Evolutionary conservation across 2,888 invertebrate genomes (phyloP).

Genomic region (Polydesmus complanatus): DNA sequence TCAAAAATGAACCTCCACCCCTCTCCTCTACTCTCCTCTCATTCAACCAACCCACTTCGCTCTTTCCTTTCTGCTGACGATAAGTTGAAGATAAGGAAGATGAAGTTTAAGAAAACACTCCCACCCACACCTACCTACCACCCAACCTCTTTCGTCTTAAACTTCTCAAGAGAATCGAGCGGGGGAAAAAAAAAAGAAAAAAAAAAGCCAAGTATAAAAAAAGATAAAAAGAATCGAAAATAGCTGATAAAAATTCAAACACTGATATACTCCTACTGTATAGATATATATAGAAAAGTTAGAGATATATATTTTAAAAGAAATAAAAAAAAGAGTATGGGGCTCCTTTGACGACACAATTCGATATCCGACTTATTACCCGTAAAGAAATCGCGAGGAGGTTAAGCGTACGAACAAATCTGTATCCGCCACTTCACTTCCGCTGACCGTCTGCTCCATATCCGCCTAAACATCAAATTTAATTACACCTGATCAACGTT

Average conservation of each 20-base stretch:
- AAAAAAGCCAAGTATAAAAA: too few relatives aligned
- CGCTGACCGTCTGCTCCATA: too few relatives aligned
- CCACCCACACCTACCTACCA: not conserved
- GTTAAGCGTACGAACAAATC: too few relatives aligned
- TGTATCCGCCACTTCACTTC: too few relatives aligned
- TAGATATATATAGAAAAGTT: too few relatives aligned
- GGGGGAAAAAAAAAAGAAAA: not conserved
- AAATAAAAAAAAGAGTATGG: not conserved
- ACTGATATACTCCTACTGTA: too few relatives aligned
- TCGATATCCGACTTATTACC: not conserved
- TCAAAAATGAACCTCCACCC: not conserved
- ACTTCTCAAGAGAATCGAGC: not conserved
- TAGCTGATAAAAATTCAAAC: not conserved
- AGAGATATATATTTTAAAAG: not conserved
- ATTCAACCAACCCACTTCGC: not conserved
- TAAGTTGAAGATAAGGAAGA: not conserved
- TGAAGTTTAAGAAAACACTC: not conserved
- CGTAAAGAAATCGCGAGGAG: not conserved
- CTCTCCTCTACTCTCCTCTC: too few relatives aligned
- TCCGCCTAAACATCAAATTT: too few relatives aligned
- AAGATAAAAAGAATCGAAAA: not conserved
- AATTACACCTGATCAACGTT: too few relatives aligned
- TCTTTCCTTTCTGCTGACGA: not conserved
- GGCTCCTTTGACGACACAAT: not conserved
- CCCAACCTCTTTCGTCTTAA: not conserved